phyloP scores from a whole-genome alignment of 2,888 invertebrate genomes.

The Pogonocherus hispidulus region DNA sequence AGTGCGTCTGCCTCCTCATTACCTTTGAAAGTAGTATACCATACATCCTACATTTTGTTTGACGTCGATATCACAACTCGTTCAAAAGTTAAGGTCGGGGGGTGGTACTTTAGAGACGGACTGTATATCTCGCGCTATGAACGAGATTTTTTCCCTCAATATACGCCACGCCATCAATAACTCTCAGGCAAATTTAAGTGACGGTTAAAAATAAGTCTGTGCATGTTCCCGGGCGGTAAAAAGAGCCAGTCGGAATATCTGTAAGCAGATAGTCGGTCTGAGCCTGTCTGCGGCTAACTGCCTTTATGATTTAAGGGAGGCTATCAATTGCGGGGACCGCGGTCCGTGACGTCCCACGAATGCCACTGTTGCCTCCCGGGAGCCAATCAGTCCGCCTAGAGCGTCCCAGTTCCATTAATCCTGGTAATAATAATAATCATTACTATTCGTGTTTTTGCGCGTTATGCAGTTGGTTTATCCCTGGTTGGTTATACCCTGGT shows the following conservation, averaged over 20 bases:
- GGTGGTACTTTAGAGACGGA: too few species aligned
- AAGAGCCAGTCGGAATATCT: constrained; percentile 47
- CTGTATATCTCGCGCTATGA: too few species aligned
- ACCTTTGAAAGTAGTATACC: too few species aligned
- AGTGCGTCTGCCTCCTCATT: too few species aligned
- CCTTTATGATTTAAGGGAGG: constrained; percentile 62
- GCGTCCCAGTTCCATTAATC: too few species aligned
- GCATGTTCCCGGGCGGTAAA: constrained; percentile 36
- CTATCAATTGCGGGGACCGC: constrained; percentile 60
- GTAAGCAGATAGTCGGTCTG: constrained; percentile 48
- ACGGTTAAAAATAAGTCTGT: constrained; percentile 44
- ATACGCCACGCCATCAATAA: constrained; percentile 18
- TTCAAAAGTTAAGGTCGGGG: too few species aligned
- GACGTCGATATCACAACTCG: too few species aligned
- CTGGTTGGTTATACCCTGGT: too few species aligned
- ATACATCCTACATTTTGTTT: too few species aligned
- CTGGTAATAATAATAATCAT: too few species aligned
- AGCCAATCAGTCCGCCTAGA: constrained; percentile 59
- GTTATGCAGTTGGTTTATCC: too few species aligned
- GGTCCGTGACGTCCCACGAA: constrained; percentile 63
- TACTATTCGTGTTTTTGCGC: too few species aligned
- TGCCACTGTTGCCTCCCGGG: constrained; percentile 62
- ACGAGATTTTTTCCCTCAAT: constrained; percentile 2
- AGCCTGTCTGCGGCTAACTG: constrained; percentile 62
- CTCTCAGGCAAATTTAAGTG: constrained; percentile 33